phyloP scores from a whole-genome alignment of 2,797 vertebrate genomes.

The Melanogrammus aeglefinus region DNA sequence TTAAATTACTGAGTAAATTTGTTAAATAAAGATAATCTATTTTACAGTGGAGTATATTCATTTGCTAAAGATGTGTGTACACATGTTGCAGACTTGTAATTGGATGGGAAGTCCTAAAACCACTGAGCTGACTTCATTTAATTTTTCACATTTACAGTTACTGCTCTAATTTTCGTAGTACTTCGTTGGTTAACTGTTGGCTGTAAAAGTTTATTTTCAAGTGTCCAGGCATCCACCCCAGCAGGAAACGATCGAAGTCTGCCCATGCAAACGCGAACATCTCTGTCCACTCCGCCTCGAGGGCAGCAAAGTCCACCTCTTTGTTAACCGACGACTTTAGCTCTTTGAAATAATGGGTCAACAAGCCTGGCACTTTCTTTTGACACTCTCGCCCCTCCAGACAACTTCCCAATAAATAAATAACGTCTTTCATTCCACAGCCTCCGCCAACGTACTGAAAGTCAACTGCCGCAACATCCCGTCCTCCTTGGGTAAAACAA shows the following conservation, averaged over 20 bases:
- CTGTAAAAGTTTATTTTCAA: slow-evolving; percentile 75
- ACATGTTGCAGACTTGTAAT: neutral
- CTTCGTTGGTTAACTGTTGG: slow-evolving; percentile 65
- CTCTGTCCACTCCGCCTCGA: slow-evolving; percentile 74
- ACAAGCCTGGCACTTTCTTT: slow-evolving; percentile 53
- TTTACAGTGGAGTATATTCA: neutral
- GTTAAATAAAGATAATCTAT: neutral
- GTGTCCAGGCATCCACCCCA: slow-evolving; percentile 78
- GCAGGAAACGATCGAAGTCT: slow-evolving; percentile 77
- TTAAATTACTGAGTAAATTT: neutral
- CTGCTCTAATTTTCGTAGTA: slow-evolving; percentile 59
- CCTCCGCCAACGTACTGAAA: slow-evolving; percentile 79
- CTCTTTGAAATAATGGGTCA: slow-evolving; percentile 73
- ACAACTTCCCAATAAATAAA: slow-evolving; percentile 75
- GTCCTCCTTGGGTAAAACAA: slow-evolving; percentile 67
- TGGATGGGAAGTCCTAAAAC: neutral
- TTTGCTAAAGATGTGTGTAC: neutral
- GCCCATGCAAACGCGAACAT: slow-evolving; percentile 77
- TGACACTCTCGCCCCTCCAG: slow-evolving; percentile 73
- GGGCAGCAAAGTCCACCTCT: slow-evolving; percentile 53
- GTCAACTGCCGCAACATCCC: slow-evolving; percentile 72
- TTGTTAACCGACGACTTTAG: slow-evolving; percentile 48
- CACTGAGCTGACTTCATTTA: neutral
- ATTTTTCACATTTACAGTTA: slow-evolving; percentile 4
- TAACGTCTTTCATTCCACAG: slow-evolving; percentile 78